phyloP scores from a whole-genome alignment of 2,797 vertebrate genomes.

The Acanthurus tractus region DNA sequence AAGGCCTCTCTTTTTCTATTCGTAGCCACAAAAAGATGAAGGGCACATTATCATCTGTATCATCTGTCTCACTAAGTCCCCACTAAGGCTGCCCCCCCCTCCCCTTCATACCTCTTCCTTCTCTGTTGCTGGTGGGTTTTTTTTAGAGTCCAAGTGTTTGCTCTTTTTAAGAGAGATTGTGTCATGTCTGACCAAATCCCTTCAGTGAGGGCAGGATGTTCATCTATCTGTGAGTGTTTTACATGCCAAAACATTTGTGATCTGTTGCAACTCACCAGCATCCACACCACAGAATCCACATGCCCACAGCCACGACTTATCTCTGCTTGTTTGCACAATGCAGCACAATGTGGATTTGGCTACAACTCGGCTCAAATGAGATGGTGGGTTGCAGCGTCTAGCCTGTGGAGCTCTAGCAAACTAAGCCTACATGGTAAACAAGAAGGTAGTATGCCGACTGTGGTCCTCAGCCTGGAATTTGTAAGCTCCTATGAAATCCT shows the following conservation, averaged over 20 bases:
- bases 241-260: slow-evolving; percentile 59
- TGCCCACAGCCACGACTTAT: slow-evolving; percentile 52
- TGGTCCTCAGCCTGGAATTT: slow-evolving; percentile 24
- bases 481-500: slow-evolving; percentile 43
- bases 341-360: slow-evolving; percentile 51
- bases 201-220: slow-evolving; percentile 55
- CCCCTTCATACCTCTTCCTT: background rate
- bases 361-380: slow-evolving; percentile 40
- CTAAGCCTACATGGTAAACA: slow-evolving; percentile 34
- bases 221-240: slow-evolving; percentile 66
- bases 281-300: slow-evolving; percentile 49
- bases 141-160: slow-evolving; percentile 22
- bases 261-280: slow-evolving; percentile 39
- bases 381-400: slow-evolving; percentile 23
- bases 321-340: slow-evolving; percentile 49
- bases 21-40: slow-evolving; percentile 59
- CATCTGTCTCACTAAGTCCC: slow-evolving; percentile 56
- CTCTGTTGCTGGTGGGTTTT: background rate
- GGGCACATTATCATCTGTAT: slow-evolving; percentile 68
- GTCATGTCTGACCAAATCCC: slow-evolving; percentile 59
- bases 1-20: slow-evolving; percentile 62
- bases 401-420: slow-evolving; percentile 25
- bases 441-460: slow-evolving; percentile 13
- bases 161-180: slow-evolving; percentile 46
- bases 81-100: background rate